Percentiles rank a stretch among this genome's conserved stretches.
These are phyloP conservation scores for Lycia hirtaria DNA, from an alignment of 2,888 invertebrate genomes.

Conservation along the genomic window DNA sequence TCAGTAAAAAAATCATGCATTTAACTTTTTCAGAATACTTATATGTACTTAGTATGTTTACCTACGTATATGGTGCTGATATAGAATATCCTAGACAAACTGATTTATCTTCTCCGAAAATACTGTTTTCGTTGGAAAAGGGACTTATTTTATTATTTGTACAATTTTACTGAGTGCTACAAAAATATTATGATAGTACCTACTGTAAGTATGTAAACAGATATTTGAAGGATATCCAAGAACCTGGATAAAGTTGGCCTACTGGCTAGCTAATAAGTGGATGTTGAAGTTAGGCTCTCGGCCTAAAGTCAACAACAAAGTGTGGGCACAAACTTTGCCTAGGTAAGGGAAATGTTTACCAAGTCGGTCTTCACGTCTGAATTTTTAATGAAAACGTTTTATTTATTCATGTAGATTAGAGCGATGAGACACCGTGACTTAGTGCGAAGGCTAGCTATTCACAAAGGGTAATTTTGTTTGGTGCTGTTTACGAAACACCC, in stretches of 20 bases:
- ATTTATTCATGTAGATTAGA: constrained; percentile 46
- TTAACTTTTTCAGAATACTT: neutral
- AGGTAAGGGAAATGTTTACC: constrained; percentile 37
- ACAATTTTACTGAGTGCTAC: constrained; percentile 12
- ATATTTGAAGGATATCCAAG: constrained; percentile 32
- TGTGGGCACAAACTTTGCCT: constrained; percentile 14
- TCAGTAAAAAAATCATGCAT: neutral
- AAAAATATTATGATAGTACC: neutral
- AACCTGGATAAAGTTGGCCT: constrained; percentile 30
- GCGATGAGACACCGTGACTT: constrained; percentile 29
- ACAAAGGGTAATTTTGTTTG: constrained; percentile 39
- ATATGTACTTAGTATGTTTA: constrained; percentile 26
- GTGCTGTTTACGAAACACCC: constrained; percentile 43
- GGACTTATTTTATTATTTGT: constrained; percentile 18
- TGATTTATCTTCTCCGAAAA: constrained; percentile 27
- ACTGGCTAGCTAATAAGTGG: constrained; percentile 35
- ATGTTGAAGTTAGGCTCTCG: constrained; percentile 29
- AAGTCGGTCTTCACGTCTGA: constrained; percentile 39
- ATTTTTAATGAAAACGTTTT: constrained; percentile 44
- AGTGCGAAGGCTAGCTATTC: constrained; percentile 29
- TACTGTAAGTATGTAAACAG: constrained; percentile 8
- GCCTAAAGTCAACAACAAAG: constrained; percentile 6
- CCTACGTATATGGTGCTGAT: constrained; percentile 31
- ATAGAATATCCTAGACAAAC: constrained; percentile 32
- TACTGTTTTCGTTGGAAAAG: constrained; percentile 27